Percentiles rank a stretch among this genome's conserved stretches.
These are phyloP conservation scores for Arnoldichthys spilopterus DNA, from an alignment of 2,797 vertebrate genomes.

Conservation along the genomic window DNA sequence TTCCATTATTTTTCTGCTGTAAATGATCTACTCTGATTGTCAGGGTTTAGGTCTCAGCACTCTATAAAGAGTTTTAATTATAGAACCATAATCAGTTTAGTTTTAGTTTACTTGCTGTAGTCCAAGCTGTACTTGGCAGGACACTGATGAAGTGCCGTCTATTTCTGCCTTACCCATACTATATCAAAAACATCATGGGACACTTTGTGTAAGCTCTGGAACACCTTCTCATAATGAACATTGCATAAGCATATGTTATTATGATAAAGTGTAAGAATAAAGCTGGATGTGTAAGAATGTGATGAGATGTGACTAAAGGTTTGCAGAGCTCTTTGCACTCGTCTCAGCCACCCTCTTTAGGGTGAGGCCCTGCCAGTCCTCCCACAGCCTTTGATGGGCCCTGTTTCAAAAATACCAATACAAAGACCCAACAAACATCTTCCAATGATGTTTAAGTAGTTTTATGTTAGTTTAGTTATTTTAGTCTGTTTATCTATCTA, in stretches of 20 bases:
- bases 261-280: slow-evolving; percentile 23
- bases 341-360: slow-evolving; percentile 11
- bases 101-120: slow-evolving; percentile 30
- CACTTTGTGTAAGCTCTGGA: slow-evolving; percentile 37
- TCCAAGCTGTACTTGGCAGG: slow-evolving; percentile 17
- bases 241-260: slow-evolving; percentile 42
- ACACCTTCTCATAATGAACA: slow-evolving; percentile 39
- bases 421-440: slow-evolving; percentile 14
- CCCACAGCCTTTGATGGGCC: slow-evolving; percentile 7
- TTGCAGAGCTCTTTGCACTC: slow-evolving; percentile 32
- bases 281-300: slow-evolving; percentile 11
- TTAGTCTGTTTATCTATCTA: too few species aligned
- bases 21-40: not conserved
- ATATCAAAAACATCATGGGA: slow-evolving; percentile 34
- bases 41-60: not conserved
- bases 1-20: not conserved
- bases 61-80: not conserved
- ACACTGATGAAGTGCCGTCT: slow-evolving; percentile 28
- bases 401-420: slow-evolving; percentile 25
- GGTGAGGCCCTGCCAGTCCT: slow-evolving; percentile 31
- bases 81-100: not conserved
- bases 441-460: slow-evolving; percentile 1
- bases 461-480: not conserved
- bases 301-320: slow-evolving; percentile 41
- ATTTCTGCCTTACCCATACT: slow-evolving; percentile 11